Evolutionary conservation across 2,888 invertebrate genomes (phyloP), one percentile per base, ranked within the genome.

Genomic region (Eupelmus urozonus): DNA sequence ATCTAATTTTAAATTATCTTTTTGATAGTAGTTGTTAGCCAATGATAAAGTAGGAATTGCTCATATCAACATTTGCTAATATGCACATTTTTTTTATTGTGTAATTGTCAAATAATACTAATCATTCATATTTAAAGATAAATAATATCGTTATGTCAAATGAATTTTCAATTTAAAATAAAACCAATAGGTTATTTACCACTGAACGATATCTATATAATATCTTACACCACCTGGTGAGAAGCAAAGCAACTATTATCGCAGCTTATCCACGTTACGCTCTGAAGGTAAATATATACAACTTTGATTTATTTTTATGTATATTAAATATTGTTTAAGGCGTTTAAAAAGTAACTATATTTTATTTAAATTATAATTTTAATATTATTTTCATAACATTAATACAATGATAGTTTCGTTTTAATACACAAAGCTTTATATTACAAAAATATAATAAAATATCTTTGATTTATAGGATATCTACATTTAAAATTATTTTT

Each of bases 31-130:
- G 29, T 42, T 2, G 27, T 5, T 25, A 2, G 34, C n/a, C n/a
- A n/a, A 25, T 27, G 72, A 13, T 73, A 73, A 65, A 25, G 20
- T 65, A 63, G 55, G 29, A n/a, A 65, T 45, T 45, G 3, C 0
- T 0, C 9, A 49, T 73, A 57, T 23, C 65, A 20, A 23, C 20
- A 0, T 9, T 16, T 16, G 40, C 16, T 13, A 55, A 40, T 25
- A 20, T 34, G 1, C 18, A 55, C 5, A n/a, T 18, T 3, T 55
- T 20, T 23, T 23, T 23, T 23, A 3, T 20, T 18, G 13, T 23
- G 5, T 55, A 23, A 3, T 23, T 55, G 2, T 55, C 20, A 23
- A 1, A 16, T 51, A 55, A 23, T 9, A 49, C n/a, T 51, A 13
- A 63, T 45, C n/a, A 45, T 23, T 62, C 20, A 16, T 5, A 16